Percentiles rank a stretch among this genome's conserved stretches.
Conservation (phyloP, 2,113 vertebrate genomes). For the Tetrax tetrax region DNA sequence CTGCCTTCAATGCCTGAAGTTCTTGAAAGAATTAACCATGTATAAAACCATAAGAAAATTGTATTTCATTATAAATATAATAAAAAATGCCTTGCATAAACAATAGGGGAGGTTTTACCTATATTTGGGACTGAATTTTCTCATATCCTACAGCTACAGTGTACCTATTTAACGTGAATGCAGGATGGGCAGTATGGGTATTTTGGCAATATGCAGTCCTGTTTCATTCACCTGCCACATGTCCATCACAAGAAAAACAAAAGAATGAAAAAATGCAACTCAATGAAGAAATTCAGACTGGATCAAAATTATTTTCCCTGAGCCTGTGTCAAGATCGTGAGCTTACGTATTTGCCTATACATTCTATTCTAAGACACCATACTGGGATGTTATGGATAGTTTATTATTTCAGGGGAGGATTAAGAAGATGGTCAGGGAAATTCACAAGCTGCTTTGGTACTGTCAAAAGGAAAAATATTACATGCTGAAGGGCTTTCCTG, state of each 20-base stretch:
- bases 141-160: background rate
- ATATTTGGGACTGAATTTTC: background rate
- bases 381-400: background rate
- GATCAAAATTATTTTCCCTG: background rate
- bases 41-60: background rate
- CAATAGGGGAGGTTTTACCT: rapidly evolving
- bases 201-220: background rate
- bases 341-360: background rate
- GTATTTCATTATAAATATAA: background rate
- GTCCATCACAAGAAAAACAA: background rate
- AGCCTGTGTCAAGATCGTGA: background rate
- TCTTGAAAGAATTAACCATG: background rate
- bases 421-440: background rate
- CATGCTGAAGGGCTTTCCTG: background rate
- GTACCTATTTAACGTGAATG: background rate
- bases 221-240: background rate
- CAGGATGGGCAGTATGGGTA: background rate
- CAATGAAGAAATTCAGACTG: background rate
- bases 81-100: background rate
- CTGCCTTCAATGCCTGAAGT: background rate
- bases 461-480: background rate
- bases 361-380: background rate
- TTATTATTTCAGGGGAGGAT: background rate
- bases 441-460: background rate
- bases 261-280: rapidly evolving